phyloP scores from a whole-genome alignment of 2,888 invertebrate genomes.

The Dioctria rufipes region DNA sequence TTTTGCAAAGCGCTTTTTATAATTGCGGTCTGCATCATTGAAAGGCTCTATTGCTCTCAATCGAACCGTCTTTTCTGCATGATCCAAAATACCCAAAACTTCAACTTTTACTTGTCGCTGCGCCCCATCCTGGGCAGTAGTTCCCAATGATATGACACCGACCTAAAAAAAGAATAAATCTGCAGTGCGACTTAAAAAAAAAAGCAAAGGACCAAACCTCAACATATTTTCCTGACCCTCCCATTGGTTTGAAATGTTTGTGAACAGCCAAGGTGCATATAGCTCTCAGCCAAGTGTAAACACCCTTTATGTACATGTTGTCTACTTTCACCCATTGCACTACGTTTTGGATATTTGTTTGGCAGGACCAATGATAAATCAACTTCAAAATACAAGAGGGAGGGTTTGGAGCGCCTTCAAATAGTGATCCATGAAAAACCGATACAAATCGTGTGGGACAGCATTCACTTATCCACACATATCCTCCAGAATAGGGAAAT shows the following conservation, averaged over 20 bases:
- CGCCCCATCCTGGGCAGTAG: constrained; percentile 84
- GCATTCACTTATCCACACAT: constrained; percentile 92
- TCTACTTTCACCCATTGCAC: constrained; percentile 90
- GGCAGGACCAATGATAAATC: constrained; percentile 93
- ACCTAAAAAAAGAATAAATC: constrained; percentile 66
- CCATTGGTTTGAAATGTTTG: constrained; percentile 81
- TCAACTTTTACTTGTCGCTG: constrained; percentile 89
- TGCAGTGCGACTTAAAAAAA: neutral
- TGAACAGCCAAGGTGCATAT: constrained; percentile 86
- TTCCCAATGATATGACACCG: constrained; percentile 90
- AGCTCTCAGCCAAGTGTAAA: constrained; percentile 82
- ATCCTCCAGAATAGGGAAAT: constrained; percentile 90
- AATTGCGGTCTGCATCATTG: constrained; percentile 83
- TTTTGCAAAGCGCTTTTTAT: constrained; percentile 85
- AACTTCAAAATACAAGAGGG: constrained; percentile 87
- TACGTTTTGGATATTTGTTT: constrained; percentile 90
- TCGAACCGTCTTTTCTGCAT: constrained; percentile 80
- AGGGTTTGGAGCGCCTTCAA: constrained; percentile 88
- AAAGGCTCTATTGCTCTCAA: constrained; percentile 88
- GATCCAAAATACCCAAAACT: constrained; percentile 87
- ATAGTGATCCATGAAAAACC: constrained; percentile 89
- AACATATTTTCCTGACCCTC: constrained; percentile 80
- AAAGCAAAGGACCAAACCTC: constrained; percentile 70
- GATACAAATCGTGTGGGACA: constrained; percentile 89
- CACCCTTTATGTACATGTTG: constrained; percentile 77